These are phyloP conservation scores for Gallinago solitaria DNA, from an alignment of 2,797 vertebrate species.

Conservation along the genomic window DNA sequence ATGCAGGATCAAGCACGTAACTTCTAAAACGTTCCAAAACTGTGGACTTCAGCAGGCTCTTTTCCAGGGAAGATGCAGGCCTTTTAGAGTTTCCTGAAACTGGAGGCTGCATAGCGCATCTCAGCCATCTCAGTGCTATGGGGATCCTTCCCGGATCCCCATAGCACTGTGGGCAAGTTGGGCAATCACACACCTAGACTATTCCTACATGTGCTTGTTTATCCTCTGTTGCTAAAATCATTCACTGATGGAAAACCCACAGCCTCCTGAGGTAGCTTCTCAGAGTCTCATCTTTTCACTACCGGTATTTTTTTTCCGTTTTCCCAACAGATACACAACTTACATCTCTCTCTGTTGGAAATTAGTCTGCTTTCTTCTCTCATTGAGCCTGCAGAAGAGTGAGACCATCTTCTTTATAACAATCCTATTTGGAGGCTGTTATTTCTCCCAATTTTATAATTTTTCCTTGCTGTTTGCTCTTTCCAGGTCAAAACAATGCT, in stretches of 20 bases:
- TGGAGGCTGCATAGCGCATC: fast-evolving
- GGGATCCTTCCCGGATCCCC: neutral
- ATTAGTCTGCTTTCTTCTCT: neutral
- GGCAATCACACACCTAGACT: neutral
- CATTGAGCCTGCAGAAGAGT: neutral
- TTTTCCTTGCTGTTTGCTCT: neutral
- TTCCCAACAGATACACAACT: neutral
- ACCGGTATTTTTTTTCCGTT: neutral
- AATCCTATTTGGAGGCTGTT: neutral
- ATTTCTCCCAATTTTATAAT: neutral
- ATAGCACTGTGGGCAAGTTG: neutral
- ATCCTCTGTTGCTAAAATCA: neutral
- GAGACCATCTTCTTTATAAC: neutral
- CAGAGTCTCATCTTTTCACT: neutral
- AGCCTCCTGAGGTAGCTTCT: neutral
- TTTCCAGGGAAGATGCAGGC: neutral
- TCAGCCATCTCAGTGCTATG: neutral
- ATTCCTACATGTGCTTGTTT: neutral
- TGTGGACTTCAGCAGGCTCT: neutral
- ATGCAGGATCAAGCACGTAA: neutral
- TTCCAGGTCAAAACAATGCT: neutral
- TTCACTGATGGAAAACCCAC: neutral
- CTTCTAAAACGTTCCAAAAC: neutral
- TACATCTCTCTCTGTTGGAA: neutral
- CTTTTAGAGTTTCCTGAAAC: neutral